These are phyloP conservation scores for Ceyx cyanopectus DNA, from an alignment of 2,113 vertebrate species.

Conservation along the genomic window DNA sequence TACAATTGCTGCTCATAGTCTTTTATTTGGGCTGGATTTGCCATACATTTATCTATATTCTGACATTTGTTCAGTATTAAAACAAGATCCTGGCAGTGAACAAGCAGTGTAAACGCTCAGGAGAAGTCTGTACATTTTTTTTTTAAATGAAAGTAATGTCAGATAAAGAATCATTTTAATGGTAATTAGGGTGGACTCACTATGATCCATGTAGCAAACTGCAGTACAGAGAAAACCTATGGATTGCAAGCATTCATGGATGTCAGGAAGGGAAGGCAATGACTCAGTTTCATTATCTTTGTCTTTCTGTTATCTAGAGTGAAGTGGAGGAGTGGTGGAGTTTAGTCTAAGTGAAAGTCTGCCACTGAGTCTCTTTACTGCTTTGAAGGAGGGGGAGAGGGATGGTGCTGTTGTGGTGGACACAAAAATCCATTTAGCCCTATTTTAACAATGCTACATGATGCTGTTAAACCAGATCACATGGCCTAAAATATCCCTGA, in stretches of 20 bases:
- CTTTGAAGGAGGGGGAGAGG: neutral
- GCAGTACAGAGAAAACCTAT: neutral
- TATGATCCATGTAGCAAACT: neutral
- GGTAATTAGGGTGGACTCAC: neutral
- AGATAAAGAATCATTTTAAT: neutral
- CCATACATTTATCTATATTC: neutral
- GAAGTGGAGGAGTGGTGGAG: neutral
- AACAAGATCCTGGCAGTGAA: neutral
- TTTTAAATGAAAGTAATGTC: neutral
- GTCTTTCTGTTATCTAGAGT: neutral
- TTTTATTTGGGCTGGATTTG: neutral
- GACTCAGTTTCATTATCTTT: constrained; percentile 25
- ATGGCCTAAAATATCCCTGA: neutral
- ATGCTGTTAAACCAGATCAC: neutral
- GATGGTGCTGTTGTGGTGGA: neutral
- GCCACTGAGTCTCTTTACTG: neutral
- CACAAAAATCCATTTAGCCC: neutral
- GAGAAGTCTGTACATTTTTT: neutral
- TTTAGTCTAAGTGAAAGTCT: neutral
- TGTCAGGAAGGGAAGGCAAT: neutral
- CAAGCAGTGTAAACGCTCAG: neutral
- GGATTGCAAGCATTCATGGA: neutral
- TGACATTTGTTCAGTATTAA: neutral
- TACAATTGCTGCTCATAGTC: neutral
- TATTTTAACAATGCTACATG: neutral